A percentile compares a stretch with the other conserved stretches of the same genome.
phyloP scores from a whole-genome alignment of 2,797 vertebrate genomes.

The Rhinogobio ventralis region DNA sequence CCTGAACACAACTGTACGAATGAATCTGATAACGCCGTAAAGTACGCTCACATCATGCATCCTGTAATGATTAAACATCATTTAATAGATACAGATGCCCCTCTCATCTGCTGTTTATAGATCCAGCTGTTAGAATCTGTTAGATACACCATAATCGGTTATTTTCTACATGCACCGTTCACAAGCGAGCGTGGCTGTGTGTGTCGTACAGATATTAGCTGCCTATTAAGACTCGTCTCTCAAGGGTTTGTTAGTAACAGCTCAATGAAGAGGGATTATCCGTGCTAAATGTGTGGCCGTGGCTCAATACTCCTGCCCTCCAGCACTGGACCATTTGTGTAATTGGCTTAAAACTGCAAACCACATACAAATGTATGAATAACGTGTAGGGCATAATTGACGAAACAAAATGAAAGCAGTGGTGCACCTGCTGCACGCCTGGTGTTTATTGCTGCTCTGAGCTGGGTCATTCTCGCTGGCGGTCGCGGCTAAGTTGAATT shows the following conservation, averaged over 20 bases:
- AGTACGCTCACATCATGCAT: conserved; percentile 28
- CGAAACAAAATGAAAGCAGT: conserved; percentile 46
- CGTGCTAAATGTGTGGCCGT: conserved; percentile 35
- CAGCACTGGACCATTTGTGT: neutral
- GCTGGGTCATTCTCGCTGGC: conserved; percentile 44
- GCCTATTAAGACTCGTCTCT: conserved; percentile 26
- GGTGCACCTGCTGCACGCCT: conserved; percentile 52
- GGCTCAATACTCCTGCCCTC: conserved; percentile 22
- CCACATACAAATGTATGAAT: conserved; percentile 30
- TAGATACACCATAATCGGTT: neutral
- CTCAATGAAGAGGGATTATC: conserved; percentile 25
- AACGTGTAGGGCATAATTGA: conserved; percentile 50
- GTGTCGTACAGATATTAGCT: conserved; percentile 19
- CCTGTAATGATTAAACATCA: conserved; percentile 39
- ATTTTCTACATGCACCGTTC: neutral
- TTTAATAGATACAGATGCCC: conserved; percentile 14
- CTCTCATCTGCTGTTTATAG: conserved; percentile 23
- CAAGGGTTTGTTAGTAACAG: conserved; percentile 16
- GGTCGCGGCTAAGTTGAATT: conserved; percentile 54
- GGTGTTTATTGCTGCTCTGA: conserved; percentile 54
- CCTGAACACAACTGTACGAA: neutral
- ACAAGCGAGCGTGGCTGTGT: neutral
- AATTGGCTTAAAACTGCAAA: conserved; percentile 46
- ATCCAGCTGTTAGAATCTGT: conserved; percentile 12
- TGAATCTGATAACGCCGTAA: conserved; percentile 16